phyloP scores from a whole-genome alignment of 2,888 invertebrate species.

The Drosophila gaucha region DNA sequence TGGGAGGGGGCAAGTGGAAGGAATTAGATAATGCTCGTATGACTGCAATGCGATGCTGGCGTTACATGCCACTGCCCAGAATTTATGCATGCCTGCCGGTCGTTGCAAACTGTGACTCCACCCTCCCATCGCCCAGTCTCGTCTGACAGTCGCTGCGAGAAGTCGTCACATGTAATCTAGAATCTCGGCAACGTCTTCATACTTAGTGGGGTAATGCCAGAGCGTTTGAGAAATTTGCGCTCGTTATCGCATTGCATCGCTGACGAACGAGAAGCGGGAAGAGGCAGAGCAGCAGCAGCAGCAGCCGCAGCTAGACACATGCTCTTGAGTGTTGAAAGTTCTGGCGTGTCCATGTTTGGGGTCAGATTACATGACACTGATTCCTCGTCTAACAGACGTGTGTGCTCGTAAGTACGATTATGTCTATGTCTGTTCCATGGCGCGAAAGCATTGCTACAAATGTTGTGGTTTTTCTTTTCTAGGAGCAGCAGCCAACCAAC shows the following conservation, averaged over 20 bases:
- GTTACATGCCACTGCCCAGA: slow-evolving; percentile 73
- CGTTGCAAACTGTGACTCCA: slow-evolving; percentile 27
- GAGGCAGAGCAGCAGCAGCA: not conserved
- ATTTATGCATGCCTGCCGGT: slow-evolving; percentile 71
- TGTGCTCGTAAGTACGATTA: slow-evolving; percentile 40
- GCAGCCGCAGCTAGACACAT: slow-evolving; percentile 30
- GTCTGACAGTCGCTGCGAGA: slow-evolving; percentile 38
- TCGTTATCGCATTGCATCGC: slow-evolving; percentile 76
- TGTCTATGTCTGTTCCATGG: slow-evolving; percentile 48
- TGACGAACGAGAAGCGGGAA: slow-evolving; percentile 7
- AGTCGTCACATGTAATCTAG: slow-evolving; percentile 77
- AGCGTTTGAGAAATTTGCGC: slow-evolving; percentile 76
- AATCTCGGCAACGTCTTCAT: slow-evolving; percentile 76
- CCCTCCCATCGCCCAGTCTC: slow-evolving; percentile 5
- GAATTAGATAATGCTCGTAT: slow-evolving; percentile 74
- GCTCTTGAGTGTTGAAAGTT: slow-evolving; percentile 74
- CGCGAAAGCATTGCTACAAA: slow-evolving; percentile 61
- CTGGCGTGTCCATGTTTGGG: slow-evolving; percentile 79
- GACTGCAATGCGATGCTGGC: slow-evolving; percentile 76
- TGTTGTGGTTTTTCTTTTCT: slow-evolving; percentile 49
- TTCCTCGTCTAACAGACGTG: slow-evolving; percentile 71
- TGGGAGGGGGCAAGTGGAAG: slow-evolving; percentile 20
- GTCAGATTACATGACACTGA: slow-evolving; percentile 79
- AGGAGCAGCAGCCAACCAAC: slow-evolving; percentile 12
- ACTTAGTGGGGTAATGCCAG: slow-evolving; percentile 71